Base-by-base conservation (phyloP, 2,888 invertebrate species). In the Thera obeliscata region DNA sequence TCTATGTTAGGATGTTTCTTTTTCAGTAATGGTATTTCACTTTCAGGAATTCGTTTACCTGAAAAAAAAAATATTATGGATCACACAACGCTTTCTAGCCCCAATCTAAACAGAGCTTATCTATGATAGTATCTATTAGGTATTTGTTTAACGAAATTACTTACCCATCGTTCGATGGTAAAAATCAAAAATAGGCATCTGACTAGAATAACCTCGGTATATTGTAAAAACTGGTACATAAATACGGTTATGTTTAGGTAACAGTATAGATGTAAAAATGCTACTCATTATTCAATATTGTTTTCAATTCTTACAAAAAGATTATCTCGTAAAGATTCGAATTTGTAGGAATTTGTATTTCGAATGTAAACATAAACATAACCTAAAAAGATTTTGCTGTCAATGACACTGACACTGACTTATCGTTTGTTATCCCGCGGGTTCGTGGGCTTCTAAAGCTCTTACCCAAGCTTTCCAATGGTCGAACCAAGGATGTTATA, bases 1-100 rank as follows among this genome's bases (percentile, higher is more conserved):
- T 87, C 83, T 50, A 94, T 79, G 60, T 86, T 85, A 33, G 91
- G 91, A 72, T 92, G 87, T 64, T 83, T 88, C 65, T 82, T 86
- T 70, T 83, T 87, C 41, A 93, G 69, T 43, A 77, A 67, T 49
- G 78, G 68, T 5, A 87, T 58, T 66, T 76, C 68, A 46, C 78
- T 67, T 54, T 83, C 78, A 9, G 84, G 69, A 62, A 91, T 72
- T 49, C 70, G 59, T 68, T 85, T 58, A 46, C 91, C 94, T 94
- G 73, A 66, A 78, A 74, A 9, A 7, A 33, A 33, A 9, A 33
- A 9, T 3, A 0, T 2, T 46, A 22, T 33, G n/a, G 1, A 6
- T 7, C 22, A 33, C 0, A 33, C 12, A 41, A 9, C 2, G 3
- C 41, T 41, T 41, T 4, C 5, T 2, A 41, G 41, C 7, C 5